phyloP scores from a whole-genome alignment of 2,888 invertebrate genomes.

The Therioaphis trifolii region DNA sequence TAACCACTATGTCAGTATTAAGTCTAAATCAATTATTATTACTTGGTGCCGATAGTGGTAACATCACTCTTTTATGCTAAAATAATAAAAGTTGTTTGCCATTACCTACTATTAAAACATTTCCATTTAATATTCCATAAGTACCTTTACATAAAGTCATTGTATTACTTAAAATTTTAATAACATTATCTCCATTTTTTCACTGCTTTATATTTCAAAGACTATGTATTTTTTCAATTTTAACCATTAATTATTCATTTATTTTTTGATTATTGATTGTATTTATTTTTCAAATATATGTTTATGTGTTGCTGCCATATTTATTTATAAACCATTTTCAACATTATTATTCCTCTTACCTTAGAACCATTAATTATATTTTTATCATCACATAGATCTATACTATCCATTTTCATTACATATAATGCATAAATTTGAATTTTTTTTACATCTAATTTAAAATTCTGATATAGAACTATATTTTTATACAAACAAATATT shows the following conservation, averaged over 20 bases:
- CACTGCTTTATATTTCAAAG: no score
- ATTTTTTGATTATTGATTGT: constrained; percentile 25
- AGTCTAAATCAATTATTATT: constrained; percentile 90
- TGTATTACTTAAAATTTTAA: no score
- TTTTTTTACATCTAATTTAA: no score
- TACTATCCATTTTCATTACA: not conserved
- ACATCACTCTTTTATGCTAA: constrained; percentile 83
- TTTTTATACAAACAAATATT: no score
- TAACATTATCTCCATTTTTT: no score
- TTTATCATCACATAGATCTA: not conserved
- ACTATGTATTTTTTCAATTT: not conserved
- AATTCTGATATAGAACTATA: no score
- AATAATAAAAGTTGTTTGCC: not conserved
- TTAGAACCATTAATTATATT: not conserved
- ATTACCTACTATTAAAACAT: not conserved
- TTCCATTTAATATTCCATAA: constrained; percentile 1
- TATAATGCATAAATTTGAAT: no score
- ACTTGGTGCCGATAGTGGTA: constrained; percentile 92
- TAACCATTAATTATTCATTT: not conserved
- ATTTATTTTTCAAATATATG: not conserved
- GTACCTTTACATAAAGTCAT: no score
- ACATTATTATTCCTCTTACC: not conserved
- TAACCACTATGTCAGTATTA: constrained; percentile 89
- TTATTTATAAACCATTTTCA: not conserved
- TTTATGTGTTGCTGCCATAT: constrained; percentile 17